Percentiles rank a stretch among this genome's conserved stretches.
phyloP scores from a whole-genome alignment of 2,797 vertebrate species.

The Darevskia nairensis region DNA sequence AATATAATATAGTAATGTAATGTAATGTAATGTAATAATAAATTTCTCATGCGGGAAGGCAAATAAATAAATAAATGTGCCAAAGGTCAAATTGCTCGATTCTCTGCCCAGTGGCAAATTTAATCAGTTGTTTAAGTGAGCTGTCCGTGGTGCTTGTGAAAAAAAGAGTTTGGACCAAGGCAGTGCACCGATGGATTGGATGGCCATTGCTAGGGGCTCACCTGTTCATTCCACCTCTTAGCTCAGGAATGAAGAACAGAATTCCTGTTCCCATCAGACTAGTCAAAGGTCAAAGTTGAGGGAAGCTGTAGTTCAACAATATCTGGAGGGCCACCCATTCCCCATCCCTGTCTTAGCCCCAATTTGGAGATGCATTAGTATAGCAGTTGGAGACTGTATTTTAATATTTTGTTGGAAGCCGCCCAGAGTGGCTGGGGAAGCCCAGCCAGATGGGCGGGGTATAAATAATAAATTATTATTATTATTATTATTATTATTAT shows the following conservation, averaged over 20 bases:
- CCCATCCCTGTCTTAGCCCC: no score
- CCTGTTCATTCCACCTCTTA: neutral
- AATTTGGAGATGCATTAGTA: neutral
- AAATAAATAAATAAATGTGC: neutral
- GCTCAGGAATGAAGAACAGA: no score
- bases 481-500: no score
- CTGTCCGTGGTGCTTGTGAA: neutral
- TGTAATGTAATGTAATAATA: no score
- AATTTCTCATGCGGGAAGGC: neutral
- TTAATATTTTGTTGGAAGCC: no score
- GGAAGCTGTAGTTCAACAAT: no score
- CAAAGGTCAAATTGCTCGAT: neutral
- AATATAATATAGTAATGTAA: no score
- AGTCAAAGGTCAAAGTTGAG: neutral
- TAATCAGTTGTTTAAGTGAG: neutral
- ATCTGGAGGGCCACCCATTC: no score
- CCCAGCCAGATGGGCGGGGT: no score
- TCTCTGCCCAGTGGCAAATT: accelerated
- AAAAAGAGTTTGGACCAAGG: neutral
- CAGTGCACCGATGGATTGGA: neutral
- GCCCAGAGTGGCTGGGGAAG: no score
- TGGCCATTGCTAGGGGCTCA: neutral
- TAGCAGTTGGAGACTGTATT: neutral
- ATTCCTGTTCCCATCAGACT: neutral
- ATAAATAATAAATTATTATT: no score